Base-by-base conservation (phyloP, 2,888 invertebrate genomes). In the Resseliella maxima region DNA sequence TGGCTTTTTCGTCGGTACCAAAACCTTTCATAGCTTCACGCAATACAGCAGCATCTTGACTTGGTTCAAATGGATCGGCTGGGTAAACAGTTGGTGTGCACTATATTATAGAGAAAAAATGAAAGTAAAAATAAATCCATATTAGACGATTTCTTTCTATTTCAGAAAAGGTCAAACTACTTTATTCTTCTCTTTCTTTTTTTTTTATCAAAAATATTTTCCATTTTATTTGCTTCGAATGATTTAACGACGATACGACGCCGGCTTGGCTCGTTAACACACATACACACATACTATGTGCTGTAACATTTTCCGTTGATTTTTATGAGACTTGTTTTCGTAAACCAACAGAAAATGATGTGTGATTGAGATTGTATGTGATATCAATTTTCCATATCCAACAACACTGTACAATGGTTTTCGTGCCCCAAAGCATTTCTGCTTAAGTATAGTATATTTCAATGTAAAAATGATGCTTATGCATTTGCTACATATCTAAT, bases 11-110 rank as follows among this genome's bases (percentile, higher is more conserved):
- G 90, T 98, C 96, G 46, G 97, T 97, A 87, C 98, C 97, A 89
- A 97, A 94, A 86, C 97, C 97, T 91, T 97, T 97, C 97, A 98
- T 97, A 31, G 97, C 97, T 90, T 96, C 96, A 88, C 96, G 94
- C 86, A 97, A 93, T 87, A 94, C 94, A 88, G 95, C 95, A 2
- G 97, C 97, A 92, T 97, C 97, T 86, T 94, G 94, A 87, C 94
- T 94, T 21, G 97, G 94, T 90, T 97, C 96, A 91, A 97, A 97
- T 64, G 95, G 95, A 88, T 96, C 95, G 87, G 96, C 96, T 72
- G 96, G 96, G 91, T 94, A 96, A 88, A 97, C 96, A 88, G 97
- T 97, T 89, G 96, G 96, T 88, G 96, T 96, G 91, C 96, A 96
- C 96, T 96, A 90, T 21, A 90, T 50, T 18, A 83, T n/a, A 21